phyloP scores from a whole-genome alignment of 2,113 vertebrate species.

The Oreocharis arfaki region DNA sequence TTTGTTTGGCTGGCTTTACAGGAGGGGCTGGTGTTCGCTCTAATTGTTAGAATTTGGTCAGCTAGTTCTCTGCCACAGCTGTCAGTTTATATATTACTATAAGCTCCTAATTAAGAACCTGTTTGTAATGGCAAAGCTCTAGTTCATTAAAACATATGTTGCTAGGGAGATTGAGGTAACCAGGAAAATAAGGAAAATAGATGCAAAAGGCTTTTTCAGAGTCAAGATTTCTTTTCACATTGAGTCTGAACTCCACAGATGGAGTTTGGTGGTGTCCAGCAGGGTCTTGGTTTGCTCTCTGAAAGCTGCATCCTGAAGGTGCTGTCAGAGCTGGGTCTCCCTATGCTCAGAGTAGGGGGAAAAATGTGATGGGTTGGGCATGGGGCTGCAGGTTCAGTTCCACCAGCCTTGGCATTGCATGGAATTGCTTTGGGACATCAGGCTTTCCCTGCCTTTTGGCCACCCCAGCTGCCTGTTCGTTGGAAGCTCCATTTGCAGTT shows the following conservation, averaged over 20 bases:
- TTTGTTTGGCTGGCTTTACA: neutral
- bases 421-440: neutral
- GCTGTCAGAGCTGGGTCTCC: neutral
- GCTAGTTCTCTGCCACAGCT: conserved; percentile 26
- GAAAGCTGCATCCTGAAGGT: neutral
- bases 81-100: conserved; percentile 28
- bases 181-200: neutral
- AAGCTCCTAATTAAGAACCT: conserved; percentile 60
- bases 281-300: neutral
- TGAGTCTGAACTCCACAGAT: neutral
- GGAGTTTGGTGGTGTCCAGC: neutral
- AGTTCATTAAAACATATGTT: conserved; percentile 38
- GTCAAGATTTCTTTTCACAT: neutral
- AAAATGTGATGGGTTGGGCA: neutral
- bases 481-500: neutral
- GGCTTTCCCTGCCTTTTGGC: neutral
- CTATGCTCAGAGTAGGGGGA: neutral
- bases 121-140: conserved; percentile 39
- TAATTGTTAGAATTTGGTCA: conserved; percentile 14
- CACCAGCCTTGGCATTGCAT: neutral
- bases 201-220: neutral
- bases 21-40: neutral
- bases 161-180: neutral
- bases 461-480: neutral
- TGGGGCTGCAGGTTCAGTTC: rapidly evolving